Base-by-base conservation (phyloP, 2,888 invertebrate species). In the Sericinus montela region DNA sequence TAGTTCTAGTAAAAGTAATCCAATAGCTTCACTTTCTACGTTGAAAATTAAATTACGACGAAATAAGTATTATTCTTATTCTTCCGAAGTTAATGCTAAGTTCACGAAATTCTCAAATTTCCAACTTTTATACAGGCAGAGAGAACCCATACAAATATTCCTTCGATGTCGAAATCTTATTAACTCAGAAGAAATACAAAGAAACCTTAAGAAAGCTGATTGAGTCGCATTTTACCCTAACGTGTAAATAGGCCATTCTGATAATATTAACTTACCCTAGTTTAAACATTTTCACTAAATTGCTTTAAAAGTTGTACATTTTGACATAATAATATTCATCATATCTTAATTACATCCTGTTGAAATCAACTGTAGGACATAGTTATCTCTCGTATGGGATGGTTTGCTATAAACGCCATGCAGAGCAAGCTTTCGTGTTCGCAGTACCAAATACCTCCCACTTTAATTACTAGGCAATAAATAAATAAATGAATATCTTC, bases 141-240 rank as follows among this genome's bases (percentile, higher is more conserved):
- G 29, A 40, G 49, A 49, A 30, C 8, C 49, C 49, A 30, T 49
- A 49, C 10, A 44, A 49, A 40, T 35, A 34, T 28, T 19, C 30
- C 51, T 59, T 32, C 56, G 54, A 54, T 62, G 60, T 53, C 53
- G 48, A 65, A 67, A 71, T 70, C 71, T 67, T 68, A 67, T 71
- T 70, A 69, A 56, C 56, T 56, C 41, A 47, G 55, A 60, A 63
- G 62, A 60, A 62, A 60, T 52, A 56, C 54, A 46, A 49, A 49
- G 61, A 64, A 56, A 45, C 62, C 65, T 19, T 58, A 59, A 39
- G 51, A 61, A 38, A 52, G 55, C 53, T 55, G 56, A 58, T 57
- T 57, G 53, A 52, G 48, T 42, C 39, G 41, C 23, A 15, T 48
- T 49, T 35, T 25, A n/a, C 41, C 35, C 16, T 35, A 19, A 32